phyloP scores from a whole-genome alignment of 2,113 vertebrate genomes.

The Blennius ocellaris region DNA sequence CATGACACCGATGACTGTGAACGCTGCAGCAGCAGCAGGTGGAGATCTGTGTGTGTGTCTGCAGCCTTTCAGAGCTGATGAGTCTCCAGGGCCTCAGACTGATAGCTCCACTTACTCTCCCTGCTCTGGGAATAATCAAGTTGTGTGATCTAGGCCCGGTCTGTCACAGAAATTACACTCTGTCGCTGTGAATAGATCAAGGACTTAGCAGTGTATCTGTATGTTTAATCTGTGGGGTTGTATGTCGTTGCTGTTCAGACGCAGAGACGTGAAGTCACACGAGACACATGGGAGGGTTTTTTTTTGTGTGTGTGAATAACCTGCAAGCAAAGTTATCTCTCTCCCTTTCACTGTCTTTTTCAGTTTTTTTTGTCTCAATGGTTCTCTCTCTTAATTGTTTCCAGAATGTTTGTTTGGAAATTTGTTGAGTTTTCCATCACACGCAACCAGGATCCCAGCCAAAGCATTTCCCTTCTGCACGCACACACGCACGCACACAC shows the following conservation, averaged over 20 bases:
- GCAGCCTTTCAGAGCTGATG: slow-evolving; percentile 54
- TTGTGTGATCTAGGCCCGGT: slow-evolving; percentile 61
- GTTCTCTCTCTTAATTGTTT: slow-evolving; percentile 85
- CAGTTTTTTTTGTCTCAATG: slow-evolving; percentile 36
- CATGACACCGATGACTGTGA: slow-evolving; percentile 30
- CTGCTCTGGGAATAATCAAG: slow-evolving; percentile 69
- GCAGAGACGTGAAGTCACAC: slow-evolving; percentile 9
- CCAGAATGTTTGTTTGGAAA: slow-evolving; percentile 91
- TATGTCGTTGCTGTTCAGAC: slow-evolving; percentile 3
- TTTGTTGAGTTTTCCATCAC: slow-evolving; percentile 85
- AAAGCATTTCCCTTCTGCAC: slow-evolving; percentile 67
- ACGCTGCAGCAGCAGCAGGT: slow-evolving; percentile 64
- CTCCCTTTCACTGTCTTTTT: slow-evolving; percentile 15
- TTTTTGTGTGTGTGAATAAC: slow-evolving; percentile 18
- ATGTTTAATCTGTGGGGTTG: neutral
- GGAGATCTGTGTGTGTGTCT: slow-evolving; percentile 61
- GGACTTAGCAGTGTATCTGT: neutral
- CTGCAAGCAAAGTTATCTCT: slow-evolving; percentile 34
- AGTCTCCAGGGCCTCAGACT: slow-evolving; percentile 60
- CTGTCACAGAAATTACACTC: slow-evolving; percentile 58
- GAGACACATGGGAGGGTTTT: slow-evolving; percentile 8
- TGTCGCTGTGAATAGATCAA: slow-evolving; percentile 61
- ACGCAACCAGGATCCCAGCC: slow-evolving; percentile 78
- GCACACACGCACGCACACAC: too few species aligned
- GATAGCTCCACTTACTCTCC: slow-evolving; percentile 55